Percentiles rank a stretch among this genome's conserved stretches.
Evolutionary conservation across 2,113 vertebrate genomes (phyloP).

Genomic region (Aix galericulata): DNA sequence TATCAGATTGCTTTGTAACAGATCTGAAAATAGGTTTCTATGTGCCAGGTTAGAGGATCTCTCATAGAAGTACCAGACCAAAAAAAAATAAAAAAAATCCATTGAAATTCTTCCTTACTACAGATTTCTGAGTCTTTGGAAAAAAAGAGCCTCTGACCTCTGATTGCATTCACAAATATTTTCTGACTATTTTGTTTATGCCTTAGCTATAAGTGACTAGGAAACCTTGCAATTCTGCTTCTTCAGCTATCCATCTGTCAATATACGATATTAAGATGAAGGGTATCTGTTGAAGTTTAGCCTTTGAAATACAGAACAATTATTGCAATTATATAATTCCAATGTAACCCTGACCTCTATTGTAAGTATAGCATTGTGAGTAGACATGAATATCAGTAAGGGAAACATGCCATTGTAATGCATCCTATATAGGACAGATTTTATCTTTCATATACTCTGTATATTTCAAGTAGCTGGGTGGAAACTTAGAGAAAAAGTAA

Average conservation of each 20-base stretch:
- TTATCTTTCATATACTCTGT: background rate
- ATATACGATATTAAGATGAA: background rate
- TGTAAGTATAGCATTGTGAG: background rate
- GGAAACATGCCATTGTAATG: background rate
- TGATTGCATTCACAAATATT: background rate
- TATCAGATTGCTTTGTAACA: background rate
- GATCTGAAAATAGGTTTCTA: background rate
- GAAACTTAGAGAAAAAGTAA: background rate
- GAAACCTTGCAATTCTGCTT: background rate
- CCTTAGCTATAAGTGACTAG: background rate
- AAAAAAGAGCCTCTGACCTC: background rate
- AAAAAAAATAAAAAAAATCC: background rate
- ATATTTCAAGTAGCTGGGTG: background rate
- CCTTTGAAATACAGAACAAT: background rate
- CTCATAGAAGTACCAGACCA: background rate
- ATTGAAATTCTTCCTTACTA: background rate
- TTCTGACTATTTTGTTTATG: background rate
- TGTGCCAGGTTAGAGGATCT: background rate
- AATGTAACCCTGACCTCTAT: background rate
- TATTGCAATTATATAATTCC: background rate
- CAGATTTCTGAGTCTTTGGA: background rate
- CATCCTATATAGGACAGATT: background rate
- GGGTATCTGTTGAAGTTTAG: background rate
- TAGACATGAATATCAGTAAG: background rate
- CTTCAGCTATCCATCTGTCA: background rate